Evolutionary conservation across 1,140 invertebrate genomes (phyloP).

Genomic region (Subanguina moxae): DNA sequence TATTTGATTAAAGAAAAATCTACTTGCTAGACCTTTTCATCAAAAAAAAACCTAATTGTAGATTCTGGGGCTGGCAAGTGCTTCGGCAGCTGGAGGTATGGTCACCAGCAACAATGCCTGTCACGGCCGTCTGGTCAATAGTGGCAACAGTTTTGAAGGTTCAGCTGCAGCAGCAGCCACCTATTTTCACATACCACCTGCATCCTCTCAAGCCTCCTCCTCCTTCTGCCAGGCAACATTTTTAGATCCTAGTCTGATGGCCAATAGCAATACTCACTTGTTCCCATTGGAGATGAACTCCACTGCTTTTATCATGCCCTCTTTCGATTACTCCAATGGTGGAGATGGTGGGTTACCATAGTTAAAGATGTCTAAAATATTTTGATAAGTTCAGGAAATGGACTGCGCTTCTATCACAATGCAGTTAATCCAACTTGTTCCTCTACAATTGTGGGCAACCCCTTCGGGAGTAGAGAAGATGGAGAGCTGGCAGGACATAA

Average conservation of each 20-base stretch:
- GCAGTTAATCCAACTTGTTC: constrained; percentile 15
- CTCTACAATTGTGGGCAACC: constrained; percentile 8
- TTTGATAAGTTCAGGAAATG: constrained; percentile 13
- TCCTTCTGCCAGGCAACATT: background rate
- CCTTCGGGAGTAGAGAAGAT: constrained; percentile 1
- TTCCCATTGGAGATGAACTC: constrained; percentile 34
- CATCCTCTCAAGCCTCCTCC: constrained; percentile 5
- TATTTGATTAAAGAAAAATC: background rate
- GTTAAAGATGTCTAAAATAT: background rate
- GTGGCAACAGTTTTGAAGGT: background rate
- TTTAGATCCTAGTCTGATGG: background rate
- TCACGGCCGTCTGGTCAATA: constrained; percentile 12
- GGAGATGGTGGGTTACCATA: background rate
- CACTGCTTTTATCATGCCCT: constrained; percentile 18
- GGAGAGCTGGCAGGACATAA: background rate
- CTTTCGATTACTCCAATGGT: constrained; percentile 25
- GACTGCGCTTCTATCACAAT: constrained; percentile 18
- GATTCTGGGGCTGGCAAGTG: constrained; percentile 37
- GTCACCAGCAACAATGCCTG: background rate
- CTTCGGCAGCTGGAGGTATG: constrained; percentile 4
- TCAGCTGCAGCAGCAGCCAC: background rate
- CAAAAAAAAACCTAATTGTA: constrained; percentile 5
- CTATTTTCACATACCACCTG: background rate
- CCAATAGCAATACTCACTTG: constrained; percentile 15
- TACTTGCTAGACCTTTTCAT: background rate